Conservation (phyloP, 2,888 invertebrate genomes). For the Hartigia nigra region DNA sequence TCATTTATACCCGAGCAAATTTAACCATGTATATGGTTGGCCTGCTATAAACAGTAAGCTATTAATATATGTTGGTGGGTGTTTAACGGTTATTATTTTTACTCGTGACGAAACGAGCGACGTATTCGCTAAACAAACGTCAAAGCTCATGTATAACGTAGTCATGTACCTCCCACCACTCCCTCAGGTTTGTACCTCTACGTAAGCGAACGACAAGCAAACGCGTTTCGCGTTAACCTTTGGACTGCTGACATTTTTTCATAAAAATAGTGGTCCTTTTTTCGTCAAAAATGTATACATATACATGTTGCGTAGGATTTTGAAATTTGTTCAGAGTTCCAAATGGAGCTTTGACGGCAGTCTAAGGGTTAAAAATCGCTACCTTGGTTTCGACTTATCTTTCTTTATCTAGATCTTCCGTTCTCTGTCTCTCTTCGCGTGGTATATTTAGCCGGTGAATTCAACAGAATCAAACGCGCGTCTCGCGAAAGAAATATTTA, state of each 20-base stretch:
- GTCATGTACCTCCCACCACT: not conserved
- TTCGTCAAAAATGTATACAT: too few relatives aligned
- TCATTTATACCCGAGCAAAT: not conserved
- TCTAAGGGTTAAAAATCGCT: conserved; percentile 4
- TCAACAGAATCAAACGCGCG: not conserved
- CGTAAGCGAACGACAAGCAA: conserved; percentile 18
- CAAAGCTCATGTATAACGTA: not conserved
- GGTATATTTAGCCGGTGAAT: not conserved
- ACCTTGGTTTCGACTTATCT: not conserved
- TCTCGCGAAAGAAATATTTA: not conserved
- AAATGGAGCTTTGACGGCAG: too few relatives aligned
- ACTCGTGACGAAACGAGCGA: not conserved
- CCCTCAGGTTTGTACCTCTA: not conserved
- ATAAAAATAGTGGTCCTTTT: too few relatives aligned
- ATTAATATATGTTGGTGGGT: conserved; percentile 23
- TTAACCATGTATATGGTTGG: not conserved
- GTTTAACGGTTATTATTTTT: not conserved
- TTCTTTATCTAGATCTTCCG: conserved; percentile 12
- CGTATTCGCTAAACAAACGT: conserved; percentile 6
- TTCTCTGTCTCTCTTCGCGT: conserved; percentile 4
- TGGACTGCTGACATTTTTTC: too few relatives aligned
- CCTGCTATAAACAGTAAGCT: conserved; percentile 10
- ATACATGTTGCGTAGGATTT: too few relatives aligned
- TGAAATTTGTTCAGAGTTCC: too few relatives aligned
- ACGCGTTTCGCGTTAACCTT: conserved; percentile 26